Evolutionary conservation across 2,797 vertebrate genomes (phyloP).

Genomic region (Lepus townsendii): DNA sequence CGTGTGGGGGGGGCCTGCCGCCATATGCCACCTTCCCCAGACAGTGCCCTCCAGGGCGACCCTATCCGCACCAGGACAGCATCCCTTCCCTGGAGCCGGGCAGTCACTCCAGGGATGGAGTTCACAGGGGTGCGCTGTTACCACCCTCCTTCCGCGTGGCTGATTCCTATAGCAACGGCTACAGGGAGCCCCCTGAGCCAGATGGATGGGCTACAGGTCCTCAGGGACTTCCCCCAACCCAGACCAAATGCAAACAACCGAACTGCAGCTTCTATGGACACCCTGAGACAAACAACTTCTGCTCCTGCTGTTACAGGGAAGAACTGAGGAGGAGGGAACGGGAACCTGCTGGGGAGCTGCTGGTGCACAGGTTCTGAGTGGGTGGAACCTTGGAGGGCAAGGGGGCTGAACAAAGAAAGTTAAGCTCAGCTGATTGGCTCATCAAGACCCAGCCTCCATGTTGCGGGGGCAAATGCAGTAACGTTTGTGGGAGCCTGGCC

Average conservation of each 20-base stretch:
- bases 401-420: slow-evolving; percentile 70
- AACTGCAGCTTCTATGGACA: slow-evolving; percentile 97
- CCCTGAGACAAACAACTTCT: slow-evolving; percentile 97
- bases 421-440: slow-evolving; percentile 69
- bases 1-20: slow-evolving; percentile 84
- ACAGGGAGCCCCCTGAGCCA: slow-evolving; percentile 89
- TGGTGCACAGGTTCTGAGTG: slow-evolving; percentile 94
- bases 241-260: slow-evolving; percentile 95
- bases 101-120: slow-evolving; percentile 74
- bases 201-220: slow-evolving; percentile 77
- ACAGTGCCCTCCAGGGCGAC: slow-evolving; percentile 84
- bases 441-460: neutral
- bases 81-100: slow-evolving; percentile 75
- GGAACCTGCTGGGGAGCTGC: slow-evolving; percentile 89
- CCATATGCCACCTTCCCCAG: slow-evolving; percentile 90
- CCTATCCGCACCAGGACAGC: slow-evolving; percentile 86
- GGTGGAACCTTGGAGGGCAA: slow-evolving; percentile 18
- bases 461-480: neutral
- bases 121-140: slow-evolving; percentile 71
- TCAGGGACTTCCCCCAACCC: slow-evolving; percentile 86
- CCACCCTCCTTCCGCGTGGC: slow-evolving; percentile 87
- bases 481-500: slow-evolving; percentile 57
- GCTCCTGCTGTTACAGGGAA: slow-evolving; percentile 97
- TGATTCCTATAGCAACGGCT: slow-evolving; percentile 87
- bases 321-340: slow-evolving; percentile 93